These are phyloP conservation scores for Anodontia alba DNA, from an alignment of 2,888 invertebrate species.

Conservation along the genomic window DNA sequence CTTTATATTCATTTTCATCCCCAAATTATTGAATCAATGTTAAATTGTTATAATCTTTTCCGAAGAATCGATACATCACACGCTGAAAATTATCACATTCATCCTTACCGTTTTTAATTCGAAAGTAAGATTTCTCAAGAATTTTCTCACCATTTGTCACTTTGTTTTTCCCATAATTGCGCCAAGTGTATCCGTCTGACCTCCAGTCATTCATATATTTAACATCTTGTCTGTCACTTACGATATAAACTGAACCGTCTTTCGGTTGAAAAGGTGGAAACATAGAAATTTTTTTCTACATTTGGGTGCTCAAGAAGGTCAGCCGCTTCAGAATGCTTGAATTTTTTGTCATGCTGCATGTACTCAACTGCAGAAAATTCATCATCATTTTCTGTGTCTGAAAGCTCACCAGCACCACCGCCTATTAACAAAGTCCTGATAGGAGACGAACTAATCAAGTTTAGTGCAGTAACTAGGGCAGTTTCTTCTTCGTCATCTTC, in stretches of 20 bases:
- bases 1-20: slow-evolving; percentile 12
- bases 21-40: not conserved
- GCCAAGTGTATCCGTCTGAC: not conserved
- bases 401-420: not conserved
- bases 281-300: not conserved
- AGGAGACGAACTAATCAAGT: not conserved
- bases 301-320: not conserved
- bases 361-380: not conserved
- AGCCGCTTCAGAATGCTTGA: slow-evolving; percentile 2
- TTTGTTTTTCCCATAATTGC: slow-evolving; percentile 7
- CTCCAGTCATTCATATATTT: not conserved
- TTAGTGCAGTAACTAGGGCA: not conserved
- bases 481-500: not conserved
- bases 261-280: slow-evolving; percentile 1
- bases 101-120: slow-evolving; percentile 11
- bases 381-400: not conserved
- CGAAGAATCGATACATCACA: not conserved
- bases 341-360: not conserved
- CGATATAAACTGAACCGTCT: not conserved
- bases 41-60: not conserved
- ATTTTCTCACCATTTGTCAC: slow-evolving; percentile 10
- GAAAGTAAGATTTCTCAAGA: not conserved
- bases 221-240: not conserved
- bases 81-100: not conserved
- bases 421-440: not conserved